phyloP scores from a whole-genome alignment of 2,797 vertebrate species.

The Acestrorhynchus altus region DNA sequence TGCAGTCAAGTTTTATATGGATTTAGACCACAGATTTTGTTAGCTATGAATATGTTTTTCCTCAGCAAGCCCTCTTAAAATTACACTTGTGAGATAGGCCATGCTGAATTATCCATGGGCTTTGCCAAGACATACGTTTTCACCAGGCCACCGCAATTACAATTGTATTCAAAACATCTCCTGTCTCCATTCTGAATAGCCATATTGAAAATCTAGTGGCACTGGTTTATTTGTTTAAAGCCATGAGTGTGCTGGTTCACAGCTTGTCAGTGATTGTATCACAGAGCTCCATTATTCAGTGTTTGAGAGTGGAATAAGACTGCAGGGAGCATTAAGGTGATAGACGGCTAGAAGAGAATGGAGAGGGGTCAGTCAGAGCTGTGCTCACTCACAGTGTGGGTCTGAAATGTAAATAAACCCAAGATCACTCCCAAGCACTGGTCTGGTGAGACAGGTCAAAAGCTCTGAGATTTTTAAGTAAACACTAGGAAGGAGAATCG shows the following conservation, averaged over 20 bases:
- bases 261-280: conserved; percentile 19
- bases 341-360: conserved; percentile 11
- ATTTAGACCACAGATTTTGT: not conserved
- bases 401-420: conserved; percentile 22
- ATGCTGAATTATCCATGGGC: not conserved
- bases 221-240: conserved; percentile 25
- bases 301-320: conserved; percentile 9
- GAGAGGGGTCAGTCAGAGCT: not conserved
- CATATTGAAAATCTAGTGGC: conserved; percentile 21
- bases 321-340: conserved; percentile 20
- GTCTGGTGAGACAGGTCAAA: not conserved
- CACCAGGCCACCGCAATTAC: not conserved
- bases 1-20: not conserved
- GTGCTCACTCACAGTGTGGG: not conserved
- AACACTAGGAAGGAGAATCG: not conserved
- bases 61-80: not conserved
- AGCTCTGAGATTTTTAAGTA: not conserved
- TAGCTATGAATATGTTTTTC: not conserved
- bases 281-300: conserved; percentile 20
- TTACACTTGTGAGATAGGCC: not conserved
- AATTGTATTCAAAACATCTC: conserved; percentile 16
- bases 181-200: conserved; percentile 14
- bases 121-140: not conserved
- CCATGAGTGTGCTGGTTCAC: conserved; percentile 32
- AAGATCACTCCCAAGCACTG: conserved; percentile 15